phyloP scores from a whole-genome alignment of 2,797 vertebrate genomes.

The Periophthalmus magnuspinnatus region DNA sequence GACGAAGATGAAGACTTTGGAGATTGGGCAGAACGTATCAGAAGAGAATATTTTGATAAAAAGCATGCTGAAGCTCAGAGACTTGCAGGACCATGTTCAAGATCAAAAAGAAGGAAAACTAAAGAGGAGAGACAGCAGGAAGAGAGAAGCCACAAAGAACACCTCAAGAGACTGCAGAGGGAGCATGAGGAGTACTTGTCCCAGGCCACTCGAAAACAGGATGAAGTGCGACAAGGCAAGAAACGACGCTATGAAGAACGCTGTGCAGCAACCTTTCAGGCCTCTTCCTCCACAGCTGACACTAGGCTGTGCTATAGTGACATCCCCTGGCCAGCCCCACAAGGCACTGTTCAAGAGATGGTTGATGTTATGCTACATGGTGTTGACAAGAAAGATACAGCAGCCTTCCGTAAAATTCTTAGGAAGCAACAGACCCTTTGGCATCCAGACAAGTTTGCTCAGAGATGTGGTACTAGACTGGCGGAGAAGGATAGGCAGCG shows the following conservation, averaged over 20 bases:
- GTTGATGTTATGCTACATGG: conserved; percentile 82
- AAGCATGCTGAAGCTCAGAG: conserved; percentile 67
- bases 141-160: conserved; percentile 50
- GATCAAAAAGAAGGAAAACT: conserved; percentile 41
- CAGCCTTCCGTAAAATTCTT: conserved; percentile 77
- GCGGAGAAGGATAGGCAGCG: conserved; percentile 73
- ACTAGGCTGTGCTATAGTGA: conserved; percentile 77
- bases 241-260: conserved; percentile 73
- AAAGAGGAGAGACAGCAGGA: conserved; percentile 46
- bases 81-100: conserved; percentile 33
- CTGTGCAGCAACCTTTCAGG: conserved; percentile 67
- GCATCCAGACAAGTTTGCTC: conserved; percentile 89
- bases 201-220: conserved; percentile 75
- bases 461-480: conserved; percentile 83
- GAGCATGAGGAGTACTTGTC: conserved; percentile 81
- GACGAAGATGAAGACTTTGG: conserved; percentile 78
- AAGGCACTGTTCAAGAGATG: conserved; percentile 82
- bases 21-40: conserved; percentile 80
- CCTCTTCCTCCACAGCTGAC: conserved; percentile 7
- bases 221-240: conserved; percentile 74
- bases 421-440: conserved; percentile 83
- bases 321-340: conserved; percentile 85
- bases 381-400: conserved; percentile 70
- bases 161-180: conserved; percentile 62
- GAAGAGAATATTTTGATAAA: conserved; percentile 78